Percentiles rank a stretch among this genome's conserved stretches.
These are phyloP conservation scores for Salarias fasciatus DNA, from an alignment of 2,797 vertebrate species.

Conservation along the genomic window DNA sequence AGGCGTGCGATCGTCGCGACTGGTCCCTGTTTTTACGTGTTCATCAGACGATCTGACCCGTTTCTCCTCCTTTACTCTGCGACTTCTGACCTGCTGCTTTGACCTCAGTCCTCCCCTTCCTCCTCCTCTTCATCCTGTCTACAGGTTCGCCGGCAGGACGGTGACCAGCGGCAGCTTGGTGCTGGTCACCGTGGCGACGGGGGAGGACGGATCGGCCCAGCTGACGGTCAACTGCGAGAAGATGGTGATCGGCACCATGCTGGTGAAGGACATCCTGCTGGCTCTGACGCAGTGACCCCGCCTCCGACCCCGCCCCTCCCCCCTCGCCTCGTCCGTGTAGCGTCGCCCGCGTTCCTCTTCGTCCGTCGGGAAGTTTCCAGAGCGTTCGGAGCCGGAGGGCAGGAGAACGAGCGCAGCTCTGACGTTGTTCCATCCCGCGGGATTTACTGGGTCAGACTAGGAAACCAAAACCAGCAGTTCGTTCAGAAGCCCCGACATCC, in stretches of 20 bases:
- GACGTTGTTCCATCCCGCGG: too few species aligned
- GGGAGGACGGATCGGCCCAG: slow-evolving; percentile 80
- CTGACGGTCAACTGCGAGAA: slow-evolving; percentile 97
- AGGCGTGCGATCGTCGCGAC: too few species aligned
- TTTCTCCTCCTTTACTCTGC: slow-evolving; percentile 39
- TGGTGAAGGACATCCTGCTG: slow-evolving; percentile 94
- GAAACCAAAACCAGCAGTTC: too few species aligned
- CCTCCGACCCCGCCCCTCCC: neutral
- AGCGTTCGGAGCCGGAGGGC: slow-evolving; percentile 15
- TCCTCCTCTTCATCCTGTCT: slow-evolving; percentile 62
- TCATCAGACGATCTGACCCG: neutral
- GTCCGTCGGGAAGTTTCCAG: slow-evolving; percentile 26
- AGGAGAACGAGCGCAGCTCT: too few species aligned
- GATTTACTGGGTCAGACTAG: too few species aligned
- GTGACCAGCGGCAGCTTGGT: slow-evolving; percentile 92
- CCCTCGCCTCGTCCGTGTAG: slow-evolving; percentile 34
- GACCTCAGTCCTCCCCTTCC: slow-evolving; percentile 79
- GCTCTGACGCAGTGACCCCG: slow-evolving; percentile 87
- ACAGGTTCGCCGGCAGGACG: slow-evolving; percentile 93
- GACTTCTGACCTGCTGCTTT: slow-evolving; percentile 64
- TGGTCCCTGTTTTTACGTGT: too few species aligned
- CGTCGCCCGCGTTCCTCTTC: slow-evolving; percentile 31
- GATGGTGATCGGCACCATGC: slow-evolving; percentile 97
- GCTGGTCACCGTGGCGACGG: slow-evolving; percentile 88
- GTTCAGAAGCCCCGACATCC: too few species aligned